phyloP scores from a whole-genome alignment of 2,113 vertebrate genomes.

The Odocoileus virginianus region DNA sequence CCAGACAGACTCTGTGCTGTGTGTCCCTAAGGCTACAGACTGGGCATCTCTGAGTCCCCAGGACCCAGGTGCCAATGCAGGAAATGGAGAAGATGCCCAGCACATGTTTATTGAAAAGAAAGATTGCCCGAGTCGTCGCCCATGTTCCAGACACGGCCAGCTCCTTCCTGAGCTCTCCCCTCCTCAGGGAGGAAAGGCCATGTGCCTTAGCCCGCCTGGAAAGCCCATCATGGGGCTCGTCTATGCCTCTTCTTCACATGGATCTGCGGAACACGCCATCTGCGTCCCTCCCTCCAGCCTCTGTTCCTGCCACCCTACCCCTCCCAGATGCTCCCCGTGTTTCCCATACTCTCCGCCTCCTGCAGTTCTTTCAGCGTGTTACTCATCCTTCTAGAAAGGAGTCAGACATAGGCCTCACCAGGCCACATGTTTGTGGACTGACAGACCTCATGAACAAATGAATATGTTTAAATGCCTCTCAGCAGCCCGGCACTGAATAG shows the following conservation, averaged over 20 bases:
- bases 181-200: neutral
- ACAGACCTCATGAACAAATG: neutral
- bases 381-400: neutral
- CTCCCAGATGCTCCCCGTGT: fast-evolving
- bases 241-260: neutral
- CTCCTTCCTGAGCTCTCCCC: neutral
- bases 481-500: fast-evolving
- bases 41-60: fast-evolving
- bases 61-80: neutral
- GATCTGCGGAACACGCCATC: fast-evolving
- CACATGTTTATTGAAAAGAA: neutral
- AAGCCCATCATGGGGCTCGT: fast-evolving
- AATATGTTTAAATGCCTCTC: neutral
- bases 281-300: fast-evolving
- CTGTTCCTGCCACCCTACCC: too few species aligned
- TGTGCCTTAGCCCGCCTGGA: fast-evolving
- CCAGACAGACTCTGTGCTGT: fast-evolving
- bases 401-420: neutral
- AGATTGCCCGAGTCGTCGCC: fast-evolving
- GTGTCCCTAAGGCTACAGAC: neutral
- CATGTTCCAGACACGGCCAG: fast-evolving
- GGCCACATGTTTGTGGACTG: neutral
- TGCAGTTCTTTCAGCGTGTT: fast-evolving
- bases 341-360: neutral
- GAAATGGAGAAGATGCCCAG: neutral